phyloP scores from a whole-genome alignment of 2,113 vertebrate genomes.

The Notiomystis cincta region DNA sequence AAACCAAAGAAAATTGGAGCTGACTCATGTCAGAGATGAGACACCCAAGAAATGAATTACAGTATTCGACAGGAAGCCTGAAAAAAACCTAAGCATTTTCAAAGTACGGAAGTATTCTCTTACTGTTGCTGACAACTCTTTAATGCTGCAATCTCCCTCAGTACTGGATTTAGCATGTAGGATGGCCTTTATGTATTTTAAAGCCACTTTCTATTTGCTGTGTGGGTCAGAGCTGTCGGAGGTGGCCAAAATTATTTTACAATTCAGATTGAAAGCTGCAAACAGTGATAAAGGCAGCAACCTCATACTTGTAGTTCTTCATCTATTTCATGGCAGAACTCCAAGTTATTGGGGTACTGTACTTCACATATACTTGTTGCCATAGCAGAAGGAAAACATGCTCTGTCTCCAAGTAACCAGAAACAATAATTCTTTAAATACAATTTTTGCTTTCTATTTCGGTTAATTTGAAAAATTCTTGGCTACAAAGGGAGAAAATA shows the following conservation, averaged over 20 bases:
- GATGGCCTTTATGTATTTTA: background rate
- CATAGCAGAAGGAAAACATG: constrained; percentile 70
- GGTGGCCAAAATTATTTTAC: background rate
- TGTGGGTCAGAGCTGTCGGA: background rate
- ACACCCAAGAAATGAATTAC: background rate
- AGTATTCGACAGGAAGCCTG: background rate
- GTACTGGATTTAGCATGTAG: background rate
- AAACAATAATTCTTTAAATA: constrained; percentile 59
- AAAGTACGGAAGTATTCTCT: background rate
- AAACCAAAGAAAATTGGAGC: background rate
- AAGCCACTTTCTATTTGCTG: background rate
- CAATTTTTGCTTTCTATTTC: constrained; percentile 48
- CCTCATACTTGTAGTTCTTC: constrained; percentile 3
- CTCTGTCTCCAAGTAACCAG: constrained; percentile 65
- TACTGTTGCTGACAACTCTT: background rate
- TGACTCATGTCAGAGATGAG: background rate
- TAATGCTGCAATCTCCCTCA: background rate
- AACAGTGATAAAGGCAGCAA: background rate
- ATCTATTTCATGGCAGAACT: constrained; percentile 57
- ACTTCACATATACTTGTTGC: constrained; percentile 47
- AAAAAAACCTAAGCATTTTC: background rate
- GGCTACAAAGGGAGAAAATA: background rate
- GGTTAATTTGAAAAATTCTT: constrained; percentile 51
- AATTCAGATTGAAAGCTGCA: background rate
- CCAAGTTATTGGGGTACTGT: constrained; percentile 56